Evolutionary conservation across 30 jellyfish, hydroid and myxozoan genomes (phyloP), one percentile per base, ranked within the genome.

Genomic region (Hydra vulgaris): DNA sequence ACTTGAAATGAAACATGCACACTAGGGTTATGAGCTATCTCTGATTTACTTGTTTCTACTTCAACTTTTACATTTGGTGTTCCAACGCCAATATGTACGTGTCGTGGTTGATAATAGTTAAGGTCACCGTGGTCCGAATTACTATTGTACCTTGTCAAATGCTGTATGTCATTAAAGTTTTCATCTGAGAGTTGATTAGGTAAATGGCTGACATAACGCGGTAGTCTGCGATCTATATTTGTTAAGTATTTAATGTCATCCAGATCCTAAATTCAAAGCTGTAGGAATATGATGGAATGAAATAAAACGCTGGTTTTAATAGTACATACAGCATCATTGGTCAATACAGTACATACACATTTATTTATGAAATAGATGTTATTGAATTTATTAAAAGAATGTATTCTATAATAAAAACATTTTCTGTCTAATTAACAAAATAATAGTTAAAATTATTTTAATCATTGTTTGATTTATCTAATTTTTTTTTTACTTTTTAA

Each of bases 51-150:
- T 70, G 96, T 82, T 80, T 82, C 89, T 21, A 88, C 96, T 26
- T 88, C 96, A 26, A 88, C 96, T 83, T 88, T 88, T 15, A 88
- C 96, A 66, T 79, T 74, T 55, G 96, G 96, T 1, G 96, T 88
- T 17, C 94, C 96, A 52, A 88, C 96, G 54, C 84, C 89, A 26
- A 88, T 89, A 78, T 82, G 96, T 21, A 88, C 96, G 40, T 84
- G 84, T 67, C 87, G 79, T 20, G 89, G 89, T 40, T 80, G 85
- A 23, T 78, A 78, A 66, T 55, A 61, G 23, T 75, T 23, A 40
- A 40, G 61, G 61, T 40, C 61, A 40, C 61, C 61, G 61, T 40
- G 61, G 61, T 40, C 61, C 61, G 12, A 40, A 40, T 40, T 40
- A 40, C 61, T 40, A 12, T 40, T 40, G 61, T 40, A 40, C 12